Conservation (phyloP, 2,888 invertebrate species). For the Calameuta pallipes region DNA sequence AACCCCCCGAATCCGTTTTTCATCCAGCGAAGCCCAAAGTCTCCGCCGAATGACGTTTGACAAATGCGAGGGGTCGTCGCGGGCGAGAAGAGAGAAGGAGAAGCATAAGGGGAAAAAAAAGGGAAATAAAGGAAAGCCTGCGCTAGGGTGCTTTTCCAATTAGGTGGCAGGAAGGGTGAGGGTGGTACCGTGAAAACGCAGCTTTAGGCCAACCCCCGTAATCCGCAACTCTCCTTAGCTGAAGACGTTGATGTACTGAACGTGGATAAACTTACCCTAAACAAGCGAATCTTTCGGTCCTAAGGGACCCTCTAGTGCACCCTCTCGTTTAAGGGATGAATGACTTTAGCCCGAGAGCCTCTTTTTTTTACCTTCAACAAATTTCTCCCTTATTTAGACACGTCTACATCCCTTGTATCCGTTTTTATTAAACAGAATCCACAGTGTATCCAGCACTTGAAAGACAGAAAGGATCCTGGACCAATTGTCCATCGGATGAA, state of each 20-base stretch:
- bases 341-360: neutral
- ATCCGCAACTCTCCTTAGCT: neutral
- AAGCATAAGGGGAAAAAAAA: neutral
- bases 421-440: neutral
- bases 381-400: neutral
- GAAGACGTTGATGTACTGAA: neutral
- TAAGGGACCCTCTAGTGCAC: neutral
- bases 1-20: neutral
- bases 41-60: neutral
- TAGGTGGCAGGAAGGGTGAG: neutral
- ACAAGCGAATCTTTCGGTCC: neutral
- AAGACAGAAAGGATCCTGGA: neutral
- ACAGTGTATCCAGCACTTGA: neutral
- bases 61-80: constrained; percentile 1
- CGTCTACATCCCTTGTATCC: neutral
- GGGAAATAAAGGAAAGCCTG: neutral
- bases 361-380: neutral
- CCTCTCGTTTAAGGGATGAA: neutral
- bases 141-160: constrained; percentile 1
- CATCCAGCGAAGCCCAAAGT: neutral
- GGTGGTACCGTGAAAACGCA: neutral
- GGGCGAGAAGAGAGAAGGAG: neutral
- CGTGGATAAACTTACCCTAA: neutral
- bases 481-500: neutral
- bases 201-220: neutral